phyloP scores from a whole-genome alignment of 2,888 invertebrate genomes.

The Pachydiplax longipennis region DNA sequence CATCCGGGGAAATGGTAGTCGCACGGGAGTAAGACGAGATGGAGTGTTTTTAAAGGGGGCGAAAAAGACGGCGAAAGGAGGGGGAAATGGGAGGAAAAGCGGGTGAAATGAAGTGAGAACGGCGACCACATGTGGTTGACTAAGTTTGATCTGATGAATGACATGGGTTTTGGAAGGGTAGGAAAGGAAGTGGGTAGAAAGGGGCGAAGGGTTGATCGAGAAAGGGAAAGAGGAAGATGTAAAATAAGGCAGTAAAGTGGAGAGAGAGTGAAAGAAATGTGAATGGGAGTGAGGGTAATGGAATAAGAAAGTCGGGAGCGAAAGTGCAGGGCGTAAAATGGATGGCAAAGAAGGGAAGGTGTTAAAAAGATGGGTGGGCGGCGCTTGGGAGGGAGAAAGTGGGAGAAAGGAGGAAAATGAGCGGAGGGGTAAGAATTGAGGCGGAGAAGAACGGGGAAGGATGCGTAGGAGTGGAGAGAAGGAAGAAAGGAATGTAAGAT shows the following conservation, averaged over 20 bases:
- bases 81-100: background rate
- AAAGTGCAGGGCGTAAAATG: background rate
- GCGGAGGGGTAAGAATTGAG: background rate
- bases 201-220: background rate
- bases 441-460: background rate
- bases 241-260: background rate
- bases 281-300: background rate
- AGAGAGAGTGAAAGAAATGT: background rate
- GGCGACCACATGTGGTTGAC: background rate
- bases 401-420: background rate
- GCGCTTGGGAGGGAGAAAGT: background rate
- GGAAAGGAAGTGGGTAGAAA: background rate
- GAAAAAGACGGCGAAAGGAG: background rate
- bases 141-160: background rate
- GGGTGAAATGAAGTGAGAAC: background rate
- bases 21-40: slow-evolving; percentile 5
- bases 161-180: background rate
- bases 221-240: background rate
- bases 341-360: background rate
- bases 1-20: background rate
- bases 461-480: background rate
- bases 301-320: background rate
- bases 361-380: background rate
- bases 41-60: background rate
- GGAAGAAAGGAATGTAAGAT: too few relatives aligned